phyloP scores from a whole-genome alignment of 1,140 invertebrate species.

The Mactra quadrangularis region DNA sequence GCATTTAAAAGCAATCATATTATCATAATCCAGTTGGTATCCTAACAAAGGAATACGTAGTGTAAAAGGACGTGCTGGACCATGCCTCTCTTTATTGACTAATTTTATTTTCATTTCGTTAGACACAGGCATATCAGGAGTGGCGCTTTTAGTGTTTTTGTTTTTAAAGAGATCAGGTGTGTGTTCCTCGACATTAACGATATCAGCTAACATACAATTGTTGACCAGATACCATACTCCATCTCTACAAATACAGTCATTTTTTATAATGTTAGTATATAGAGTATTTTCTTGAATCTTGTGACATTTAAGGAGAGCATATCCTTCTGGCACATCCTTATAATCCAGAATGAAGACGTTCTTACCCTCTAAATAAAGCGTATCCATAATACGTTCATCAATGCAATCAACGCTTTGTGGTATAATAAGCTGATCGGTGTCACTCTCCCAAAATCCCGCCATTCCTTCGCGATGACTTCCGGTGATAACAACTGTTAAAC shows the following conservation, averaged over 20 bases:
- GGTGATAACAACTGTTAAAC: neutral
- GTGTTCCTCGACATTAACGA: neutral
- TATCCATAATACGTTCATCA: neutral
- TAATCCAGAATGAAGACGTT: neutral
- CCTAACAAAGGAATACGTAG: neutral
- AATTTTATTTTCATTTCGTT: too few species aligned
- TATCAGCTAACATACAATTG: neutral
- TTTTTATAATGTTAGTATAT: neutral
- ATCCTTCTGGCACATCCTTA: slow-evolving; percentile 3
- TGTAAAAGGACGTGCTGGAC: neutral
- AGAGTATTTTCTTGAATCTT: too few species aligned
- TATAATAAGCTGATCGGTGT: neutral
- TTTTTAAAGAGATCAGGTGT: too few species aligned
- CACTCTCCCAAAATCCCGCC: neutral
- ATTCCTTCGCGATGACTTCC: slow-evolving; percentile 12
- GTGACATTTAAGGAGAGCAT: neutral
- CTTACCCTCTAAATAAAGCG: neutral
- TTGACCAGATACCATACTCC: neutral
- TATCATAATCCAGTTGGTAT: neutral
- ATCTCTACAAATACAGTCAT: too few species aligned
- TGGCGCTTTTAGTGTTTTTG: neutral
- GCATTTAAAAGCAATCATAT: slow-evolving; percentile 13
- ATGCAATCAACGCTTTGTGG: neutral
- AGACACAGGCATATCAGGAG: too few species aligned
- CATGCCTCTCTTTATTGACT: neutral